These are phyloP conservation scores for Crotalus helleri DNA, from an alignment of 2,113 vertebrate genomes.

Conservation along the genomic window DNA sequence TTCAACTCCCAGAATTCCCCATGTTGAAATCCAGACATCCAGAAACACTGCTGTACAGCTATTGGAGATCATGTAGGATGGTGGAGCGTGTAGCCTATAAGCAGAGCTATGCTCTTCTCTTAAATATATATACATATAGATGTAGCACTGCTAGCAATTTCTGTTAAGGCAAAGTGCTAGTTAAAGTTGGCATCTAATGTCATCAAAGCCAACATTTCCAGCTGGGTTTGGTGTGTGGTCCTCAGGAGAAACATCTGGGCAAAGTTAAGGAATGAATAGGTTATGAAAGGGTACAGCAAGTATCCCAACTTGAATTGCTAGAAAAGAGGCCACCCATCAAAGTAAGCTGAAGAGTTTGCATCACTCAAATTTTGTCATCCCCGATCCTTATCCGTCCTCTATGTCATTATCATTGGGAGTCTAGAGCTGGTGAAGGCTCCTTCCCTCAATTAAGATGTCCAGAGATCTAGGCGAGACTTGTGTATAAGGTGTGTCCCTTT, in stretches of 20 bases:
- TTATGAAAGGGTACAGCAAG: background rate
- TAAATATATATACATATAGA: background rate
- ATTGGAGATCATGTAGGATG: background rate
- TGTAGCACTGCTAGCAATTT: background rate
- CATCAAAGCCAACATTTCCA: background rate
- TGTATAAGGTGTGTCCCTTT: background rate
- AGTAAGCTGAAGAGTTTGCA: background rate
- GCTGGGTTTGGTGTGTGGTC: background rate
- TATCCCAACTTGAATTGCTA: background rate
- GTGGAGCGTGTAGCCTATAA: background rate
- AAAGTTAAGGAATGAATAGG: background rate
- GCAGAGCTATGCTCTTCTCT: background rate
- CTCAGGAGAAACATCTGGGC: background rate
- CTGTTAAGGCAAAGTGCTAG: background rate
- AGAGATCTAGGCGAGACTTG: background rate
- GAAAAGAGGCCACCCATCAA: background rate
- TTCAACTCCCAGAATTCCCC: background rate
- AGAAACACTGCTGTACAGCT: background rate
- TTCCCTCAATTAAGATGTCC: background rate
- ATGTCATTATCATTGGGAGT: background rate
- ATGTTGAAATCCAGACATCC: background rate
- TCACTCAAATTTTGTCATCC: background rate
- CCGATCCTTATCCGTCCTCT: background rate
- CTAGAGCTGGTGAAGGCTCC: background rate
- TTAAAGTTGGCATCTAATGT: background rate